Evolutionary conservation across 1,140 invertebrate genomes (phyloP).

Genomic region (Oryctes rhinoceros): DNA sequence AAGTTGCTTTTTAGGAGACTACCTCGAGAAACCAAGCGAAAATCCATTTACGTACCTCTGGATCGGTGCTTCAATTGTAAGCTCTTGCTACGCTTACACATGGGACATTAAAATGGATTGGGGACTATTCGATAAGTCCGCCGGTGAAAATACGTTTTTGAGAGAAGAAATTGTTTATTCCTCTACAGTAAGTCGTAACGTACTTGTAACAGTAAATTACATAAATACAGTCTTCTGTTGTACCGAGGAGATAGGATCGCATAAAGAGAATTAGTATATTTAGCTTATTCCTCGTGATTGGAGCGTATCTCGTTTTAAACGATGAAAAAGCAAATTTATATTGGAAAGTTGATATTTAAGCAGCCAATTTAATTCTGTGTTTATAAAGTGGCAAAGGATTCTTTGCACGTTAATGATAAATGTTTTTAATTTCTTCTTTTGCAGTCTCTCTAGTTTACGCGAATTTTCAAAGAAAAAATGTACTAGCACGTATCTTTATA

Average conservation of each 20-base stretch:
- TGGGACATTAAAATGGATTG: slow-evolving; percentile 96
- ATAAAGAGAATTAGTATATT: too few relatives aligned
- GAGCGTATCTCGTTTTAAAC: slow-evolving; percentile 28
- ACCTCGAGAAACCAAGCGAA: slow-evolving; percentile 55
- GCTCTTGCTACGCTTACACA: slow-evolving; percentile 79
- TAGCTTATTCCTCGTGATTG: too few relatives aligned
- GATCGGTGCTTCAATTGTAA: slow-evolving; percentile 74
- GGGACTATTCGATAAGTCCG: slow-evolving; percentile 85
- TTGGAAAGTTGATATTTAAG: too few relatives aligned
- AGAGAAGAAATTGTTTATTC: slow-evolving; percentile 75
- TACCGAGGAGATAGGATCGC: too few relatives aligned
- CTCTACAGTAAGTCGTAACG: slow-evolving; percentile 63
- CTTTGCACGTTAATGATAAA: too few relatives aligned
- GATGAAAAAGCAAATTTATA: slow-evolving; percentile 37
- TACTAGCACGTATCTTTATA: too few relatives aligned
- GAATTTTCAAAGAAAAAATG: too few relatives aligned
- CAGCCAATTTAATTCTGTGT: too few relatives aligned
- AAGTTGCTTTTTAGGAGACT: neutral
- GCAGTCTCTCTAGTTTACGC: too few relatives aligned
- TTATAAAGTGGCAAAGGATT: too few relatives aligned
- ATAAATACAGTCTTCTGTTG: neutral
- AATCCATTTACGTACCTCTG: slow-evolving; percentile 78
- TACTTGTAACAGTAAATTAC: too few relatives aligned
- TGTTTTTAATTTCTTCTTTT: too few relatives aligned
- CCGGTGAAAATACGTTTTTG: slow-evolving; percentile 78